Evolutionary conservation across 2,888 invertebrate species (phyloP).

Genomic region (Dorcus parallelipipedus): DNA sequence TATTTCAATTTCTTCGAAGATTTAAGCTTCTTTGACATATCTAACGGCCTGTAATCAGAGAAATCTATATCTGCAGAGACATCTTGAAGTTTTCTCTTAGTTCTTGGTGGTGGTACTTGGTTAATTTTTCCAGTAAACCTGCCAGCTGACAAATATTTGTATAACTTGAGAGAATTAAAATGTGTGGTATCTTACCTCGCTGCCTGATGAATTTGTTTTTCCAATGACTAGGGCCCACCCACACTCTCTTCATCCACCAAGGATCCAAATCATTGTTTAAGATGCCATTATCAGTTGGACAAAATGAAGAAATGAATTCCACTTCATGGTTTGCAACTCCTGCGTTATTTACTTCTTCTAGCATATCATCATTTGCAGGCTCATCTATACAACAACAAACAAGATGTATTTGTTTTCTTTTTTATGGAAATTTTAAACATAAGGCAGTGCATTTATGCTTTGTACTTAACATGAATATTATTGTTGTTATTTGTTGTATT

Average conservation of each 20-base stretch:
- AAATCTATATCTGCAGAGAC: no score
- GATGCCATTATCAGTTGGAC: slow-evolving; percentile 49
- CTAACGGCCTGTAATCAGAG: no score
- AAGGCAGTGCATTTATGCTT: no score
- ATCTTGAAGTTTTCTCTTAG: no score
- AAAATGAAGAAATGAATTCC: slow-evolving; percentile 55
- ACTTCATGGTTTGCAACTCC: slow-evolving; percentile 43
- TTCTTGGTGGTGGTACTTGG: background rate
- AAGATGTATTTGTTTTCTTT: no score
- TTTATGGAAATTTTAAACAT: no score
- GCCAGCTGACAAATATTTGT: background rate
- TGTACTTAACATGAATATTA: background rate
- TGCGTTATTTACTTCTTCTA: slow-evolving; percentile 35
- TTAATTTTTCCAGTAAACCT: slow-evolving; percentile 23
- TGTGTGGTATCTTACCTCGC: background rate
- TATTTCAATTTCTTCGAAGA: no score
- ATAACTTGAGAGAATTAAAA: slow-evolving; percentile 31
- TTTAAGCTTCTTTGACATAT: no score
- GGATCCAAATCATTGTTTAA: slow-evolving; percentile 61
- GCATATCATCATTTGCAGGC: slow-evolving; percentile 24
- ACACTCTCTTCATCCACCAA: slow-evolving; percentile 43
- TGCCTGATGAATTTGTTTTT: slow-evolving; percentile 37
- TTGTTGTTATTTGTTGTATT: background rate
- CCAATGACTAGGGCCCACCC: slow-evolving; percentile 66
- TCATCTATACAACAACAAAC: no score